Evolutionary conservation across 1,140 invertebrate genomes (phyloP).

Genomic region (Oscheius sp.): DNA sequence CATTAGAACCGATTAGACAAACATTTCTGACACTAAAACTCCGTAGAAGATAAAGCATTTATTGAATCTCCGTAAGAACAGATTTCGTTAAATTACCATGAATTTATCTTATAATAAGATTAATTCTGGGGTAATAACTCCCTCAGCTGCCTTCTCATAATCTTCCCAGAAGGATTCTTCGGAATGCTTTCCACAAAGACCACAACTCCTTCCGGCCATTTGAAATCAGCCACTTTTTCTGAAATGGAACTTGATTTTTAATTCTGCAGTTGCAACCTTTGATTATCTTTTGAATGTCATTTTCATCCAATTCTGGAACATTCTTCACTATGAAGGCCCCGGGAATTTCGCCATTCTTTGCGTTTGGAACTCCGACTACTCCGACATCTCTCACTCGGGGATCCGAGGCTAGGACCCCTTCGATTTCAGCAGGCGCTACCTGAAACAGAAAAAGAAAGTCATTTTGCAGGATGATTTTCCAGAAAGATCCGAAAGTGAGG

Average conservation of each 20-base stretch:
- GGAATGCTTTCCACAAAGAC: slow-evolving; percentile 71
- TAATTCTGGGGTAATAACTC: too few species aligned
- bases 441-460: too few species aligned
- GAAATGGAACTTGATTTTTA: neutral
- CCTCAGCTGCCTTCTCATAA: slow-evolving; percentile 68
- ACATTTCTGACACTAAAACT: too few species aligned
- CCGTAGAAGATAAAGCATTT: too few species aligned
- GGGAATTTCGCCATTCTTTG: slow-evolving; percentile 72
- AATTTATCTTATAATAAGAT: too few species aligned
- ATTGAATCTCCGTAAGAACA: too few species aligned
- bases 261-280: neutral
- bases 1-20: too few species aligned
- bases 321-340: slow-evolving; percentile 71
- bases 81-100: too few species aligned
- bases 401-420: slow-evolving; percentile 73
- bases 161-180: slow-evolving; percentile 74
- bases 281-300: slow-evolving; percentile 9
- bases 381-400: slow-evolving; percentile 74
- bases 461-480: too few species aligned
- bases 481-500: too few species aligned
- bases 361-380: slow-evolving; percentile 75
- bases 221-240: slow-evolving; percentile 30
- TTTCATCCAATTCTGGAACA: neutral
- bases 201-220: slow-evolving; percentile 66
- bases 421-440: slow-evolving; percentile 81